Evolutionary conservation across 1,140 invertebrate species (phyloP).

Genomic region (Calliopsis andreniformis): DNA sequence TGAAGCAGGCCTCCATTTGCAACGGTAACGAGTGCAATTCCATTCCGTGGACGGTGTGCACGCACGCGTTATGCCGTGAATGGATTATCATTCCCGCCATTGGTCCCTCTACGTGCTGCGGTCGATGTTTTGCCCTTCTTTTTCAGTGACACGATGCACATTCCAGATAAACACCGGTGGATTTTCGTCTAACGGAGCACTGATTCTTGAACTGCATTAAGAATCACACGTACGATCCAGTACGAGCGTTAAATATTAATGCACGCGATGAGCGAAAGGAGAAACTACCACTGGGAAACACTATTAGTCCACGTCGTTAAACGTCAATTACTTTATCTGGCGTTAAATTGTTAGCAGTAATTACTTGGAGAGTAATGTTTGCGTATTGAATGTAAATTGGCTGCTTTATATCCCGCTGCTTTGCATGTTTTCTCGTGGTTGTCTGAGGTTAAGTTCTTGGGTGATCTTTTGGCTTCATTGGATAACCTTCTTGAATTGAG

Average conservation of each 20-base stretch:
- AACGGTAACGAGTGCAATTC: constrained; percentile 36
- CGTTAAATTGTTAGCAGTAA: constrained; percentile 42
- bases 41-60: constrained; percentile 3
- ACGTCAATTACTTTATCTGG: constrained; percentile 38
- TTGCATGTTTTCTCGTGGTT: neutral
- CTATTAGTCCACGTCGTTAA: constrained; percentile 4
- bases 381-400: constrained; percentile 50
- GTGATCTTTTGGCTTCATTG: no score
- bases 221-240: neutral
- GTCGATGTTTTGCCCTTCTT: neutral
- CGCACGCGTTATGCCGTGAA: constrained; percentile 17
- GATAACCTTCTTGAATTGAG: no score
- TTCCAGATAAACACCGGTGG: neutral
- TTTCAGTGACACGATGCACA: constrained; percentile 11
- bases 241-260: constrained; percentile 41
- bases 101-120: neutral
- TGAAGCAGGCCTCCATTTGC: constrained; percentile 10
- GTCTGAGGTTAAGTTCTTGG: no score
- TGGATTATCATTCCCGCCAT: constrained; percentile 26
- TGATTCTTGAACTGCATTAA: neutral
- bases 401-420: neutral
- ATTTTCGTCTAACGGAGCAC: constrained; percentile 1
- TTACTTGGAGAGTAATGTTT: constrained; percentile 41
- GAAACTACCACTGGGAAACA: neutral
- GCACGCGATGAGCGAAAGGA: constrained; percentile 17